phyloP scores from a whole-genome alignment of 1,140 invertebrate species.

The Lutraria rhynchaena region DNA sequence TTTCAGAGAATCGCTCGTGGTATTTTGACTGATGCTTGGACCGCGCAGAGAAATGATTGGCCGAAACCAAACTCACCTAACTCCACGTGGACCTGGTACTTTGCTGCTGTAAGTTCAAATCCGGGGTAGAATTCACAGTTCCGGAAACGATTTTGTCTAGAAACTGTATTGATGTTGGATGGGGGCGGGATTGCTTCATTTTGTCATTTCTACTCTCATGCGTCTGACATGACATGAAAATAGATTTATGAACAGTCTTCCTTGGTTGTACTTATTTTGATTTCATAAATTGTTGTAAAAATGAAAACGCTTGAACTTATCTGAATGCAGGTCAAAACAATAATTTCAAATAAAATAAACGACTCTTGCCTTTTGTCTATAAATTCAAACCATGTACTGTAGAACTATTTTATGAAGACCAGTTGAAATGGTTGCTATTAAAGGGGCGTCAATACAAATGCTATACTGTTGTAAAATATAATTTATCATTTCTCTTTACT shows the following conservation, averaged over 20 bases:
- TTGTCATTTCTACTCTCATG: no score
- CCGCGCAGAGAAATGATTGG: conserved; percentile 67
- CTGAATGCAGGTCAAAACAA: neutral
- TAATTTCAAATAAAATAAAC: neutral
- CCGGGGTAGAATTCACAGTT: no score
- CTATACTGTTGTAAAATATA: neutral
- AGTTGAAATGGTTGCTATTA: neutral
- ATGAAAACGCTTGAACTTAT: neutral
- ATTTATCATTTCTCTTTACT: conserved; percentile 7
- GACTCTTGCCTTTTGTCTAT: neutral
- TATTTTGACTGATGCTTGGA: conserved; percentile 65
- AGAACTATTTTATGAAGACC: neutral
- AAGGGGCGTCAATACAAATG: neutral
- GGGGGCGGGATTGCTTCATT: no score
- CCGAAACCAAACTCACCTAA: conserved; percentile 52
- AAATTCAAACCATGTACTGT: no score
- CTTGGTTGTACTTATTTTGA: no score
- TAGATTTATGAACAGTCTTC: no score
- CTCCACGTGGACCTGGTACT: conserved; percentile 69
- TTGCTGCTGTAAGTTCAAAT: conserved; percentile 66
- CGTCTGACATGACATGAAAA: no score
- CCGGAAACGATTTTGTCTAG: no score
- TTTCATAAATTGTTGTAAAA: no score
- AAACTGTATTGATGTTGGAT: no score
- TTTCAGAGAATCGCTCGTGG: conserved; percentile 59